These are phyloP conservation scores for Drosophila aff. DNA, from an alignment of 1,140 invertebrate species.

Conservation along the genomic window DNA sequence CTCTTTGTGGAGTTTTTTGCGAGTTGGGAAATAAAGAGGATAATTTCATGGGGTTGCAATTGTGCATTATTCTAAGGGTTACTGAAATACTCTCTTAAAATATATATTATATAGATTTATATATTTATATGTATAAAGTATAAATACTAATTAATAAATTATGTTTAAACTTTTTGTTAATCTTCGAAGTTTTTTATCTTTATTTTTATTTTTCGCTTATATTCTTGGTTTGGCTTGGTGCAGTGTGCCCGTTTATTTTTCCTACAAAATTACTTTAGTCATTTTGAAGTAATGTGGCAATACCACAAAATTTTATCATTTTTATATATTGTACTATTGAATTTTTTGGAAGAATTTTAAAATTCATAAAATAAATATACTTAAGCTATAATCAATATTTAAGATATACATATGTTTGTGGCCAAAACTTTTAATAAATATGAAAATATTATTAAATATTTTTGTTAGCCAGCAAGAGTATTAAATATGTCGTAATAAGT, in stretches of 20 bases:
- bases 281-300: neutral
- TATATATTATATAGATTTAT: no score
- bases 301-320: neutral
- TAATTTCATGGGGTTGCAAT: neutral
- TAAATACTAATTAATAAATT: no score
- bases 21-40: slow-evolving; percentile 7
- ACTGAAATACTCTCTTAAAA: neutral
- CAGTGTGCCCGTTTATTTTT: neutral
- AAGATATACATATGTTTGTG: no score
- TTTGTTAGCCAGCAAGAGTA: neutral
- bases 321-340: neutral
- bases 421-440: neutral
- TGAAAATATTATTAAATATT: neutral
- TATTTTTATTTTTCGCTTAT: no score
- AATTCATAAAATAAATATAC: neutral
- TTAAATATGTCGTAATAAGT: neutral
- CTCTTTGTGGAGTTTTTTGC: slow-evolving; percentile 7
- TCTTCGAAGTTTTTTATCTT: no score
- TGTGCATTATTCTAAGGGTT: neutral
- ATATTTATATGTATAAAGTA: no score
- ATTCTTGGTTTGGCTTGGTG: neutral
- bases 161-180: no score
- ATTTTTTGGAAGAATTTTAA: no score
- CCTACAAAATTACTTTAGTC: no score
- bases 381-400: neutral